These are phyloP conservation scores for Sakesphorus luctuosus DNA, from an alignment of 2,113 vertebrate species.

Conservation along the genomic window DNA sequence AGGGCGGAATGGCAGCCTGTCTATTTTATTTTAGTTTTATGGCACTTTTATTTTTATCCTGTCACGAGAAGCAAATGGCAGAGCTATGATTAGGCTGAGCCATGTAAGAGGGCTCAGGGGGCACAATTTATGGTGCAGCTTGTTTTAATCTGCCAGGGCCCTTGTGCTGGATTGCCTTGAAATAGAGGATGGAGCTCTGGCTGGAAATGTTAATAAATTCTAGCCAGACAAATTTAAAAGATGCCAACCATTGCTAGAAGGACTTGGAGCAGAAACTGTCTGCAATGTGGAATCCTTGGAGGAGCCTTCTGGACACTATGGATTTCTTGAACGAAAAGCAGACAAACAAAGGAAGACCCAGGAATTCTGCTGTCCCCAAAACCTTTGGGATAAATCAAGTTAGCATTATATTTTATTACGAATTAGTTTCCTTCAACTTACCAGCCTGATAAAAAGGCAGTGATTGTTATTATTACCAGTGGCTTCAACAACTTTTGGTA, in stretches of 20 bases:
- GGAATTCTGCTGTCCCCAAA: background rate
- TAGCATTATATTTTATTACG: background rate
- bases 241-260: conserved; percentile 43
- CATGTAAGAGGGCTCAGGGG: conserved; percentile 51
- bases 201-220: conserved; percentile 65
- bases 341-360: background rate
- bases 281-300: conserved; percentile 1
- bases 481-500: background rate
- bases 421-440: background rate
- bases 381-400: too few relatives aligned
- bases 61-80: conserved; percentile 69
- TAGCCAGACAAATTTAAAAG: conserved; percentile 46
- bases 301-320: background rate
- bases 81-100: conserved; percentile 64
- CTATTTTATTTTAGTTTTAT: conserved; percentile 75
- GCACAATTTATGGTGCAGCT: conserved; percentile 59
- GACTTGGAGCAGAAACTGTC: conserved; percentile 23
- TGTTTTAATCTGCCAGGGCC: conserved; percentile 67
- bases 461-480: background rate
- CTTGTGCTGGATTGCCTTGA: conserved; percentile 42
- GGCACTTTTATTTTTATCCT: conserved; percentile 73
- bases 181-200: conserved; percentile 34
- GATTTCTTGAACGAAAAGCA: background rate
- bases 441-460: background rate
- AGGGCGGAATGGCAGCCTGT: conserved; percentile 64